Base-by-base conservation (phyloP, 2,113 vertebrate species). In the Macaca mulatta region DNA sequence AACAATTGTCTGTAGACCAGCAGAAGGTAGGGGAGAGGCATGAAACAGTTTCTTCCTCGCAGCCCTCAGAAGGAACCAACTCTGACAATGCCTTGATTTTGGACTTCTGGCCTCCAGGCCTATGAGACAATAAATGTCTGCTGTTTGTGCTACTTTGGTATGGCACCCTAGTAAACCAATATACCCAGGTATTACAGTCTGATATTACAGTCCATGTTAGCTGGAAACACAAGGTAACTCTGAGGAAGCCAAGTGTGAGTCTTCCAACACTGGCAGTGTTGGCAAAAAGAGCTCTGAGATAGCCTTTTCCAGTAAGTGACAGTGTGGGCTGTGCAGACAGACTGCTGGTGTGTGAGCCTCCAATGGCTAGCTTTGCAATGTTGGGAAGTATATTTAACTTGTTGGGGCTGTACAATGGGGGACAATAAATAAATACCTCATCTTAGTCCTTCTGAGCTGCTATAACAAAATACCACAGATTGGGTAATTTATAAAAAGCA, bases 211-310 rank as follows among this genome's bases (percentile, higher is more conserved):
- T 23, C 14, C 43, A 9, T 9, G 23, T 61, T 17, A 10, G 11
- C 48, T 81, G 5, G 64, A 32, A 85, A 77, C 48, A 32, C 45
- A 9, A 61, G 13, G 11, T 35, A 30, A 57, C 48, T n/a, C 61
- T 16, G 22, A 43, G 48, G 57, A 48, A 17, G 2, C 17, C 48
- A 1, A 6, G 16, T 1, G 16, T 17, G 77, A 45, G 35, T 12
- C 20, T 43, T 40, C 30, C 2, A 0, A 25, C 23, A 8, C 70
- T 12, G 25, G 57, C 1, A 35, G 3, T 12, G 32, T 8, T 12
- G 32, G 14, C 40, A 17, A 8, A 72, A 30, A 13, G 40, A 89
- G 16, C 18, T 30, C 85, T 12, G 64, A 30, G 23, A 8, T 0
- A 7, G 55, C 75, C 17, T 52, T 59, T 70, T 45, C 67, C n/a